Evolutionary conservation across 2,888 invertebrate genomes (phyloP), one percentile per base, ranked within the genome.

Genomic region (Amblyjoppa proteus): DNA sequence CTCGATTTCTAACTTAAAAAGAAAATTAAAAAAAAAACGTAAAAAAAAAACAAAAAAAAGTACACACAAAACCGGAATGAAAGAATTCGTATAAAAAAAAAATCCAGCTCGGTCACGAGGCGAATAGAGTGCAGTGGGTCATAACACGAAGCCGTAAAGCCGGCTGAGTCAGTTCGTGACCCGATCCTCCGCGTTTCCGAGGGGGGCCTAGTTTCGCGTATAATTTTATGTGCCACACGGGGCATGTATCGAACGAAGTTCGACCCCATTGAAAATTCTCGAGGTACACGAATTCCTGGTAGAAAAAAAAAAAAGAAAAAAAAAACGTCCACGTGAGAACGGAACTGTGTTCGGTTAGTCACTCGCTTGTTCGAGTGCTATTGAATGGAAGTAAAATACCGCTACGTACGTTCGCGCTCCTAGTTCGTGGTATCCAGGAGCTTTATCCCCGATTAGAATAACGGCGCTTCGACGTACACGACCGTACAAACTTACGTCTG

Each of bases 41-140:
- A 20, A 20, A 45, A 41, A 4, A 41, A 41, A 2, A 41, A n/a
- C n/a, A 11, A 45, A 45, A 49, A 64, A 13, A n/a, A 9, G 5
- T 25, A 45, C 16, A 49, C 25, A 41, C 3, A 41, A 34, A 51
- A 66, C 34, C 20, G 31, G 31, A 20, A 64, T 69, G 61, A n/a
- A 45, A 69, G 68, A 64, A 80, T 77, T 76, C 51, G 45, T 80
- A 69, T 51, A 76, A 76, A 68, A 76, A 76, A 68, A 76, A 45
- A 80, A 28, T 77, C 11, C 73, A 74, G 80, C 76, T 71, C 77
- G 80, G 79, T 85, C 85, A 83, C 76, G 82, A 71, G 41, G 51
- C 76, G 79, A 82, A 82, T 82, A 68, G 82, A 85, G 85, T 85
- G 66, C 85, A 85, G 85, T 85, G 80, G 85, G 85, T 85, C 85